phyloP scores from a whole-genome alignment of 30 jellyfish, hydroid and myxozoan species.

The Rhopilema esculentum region DNA sequence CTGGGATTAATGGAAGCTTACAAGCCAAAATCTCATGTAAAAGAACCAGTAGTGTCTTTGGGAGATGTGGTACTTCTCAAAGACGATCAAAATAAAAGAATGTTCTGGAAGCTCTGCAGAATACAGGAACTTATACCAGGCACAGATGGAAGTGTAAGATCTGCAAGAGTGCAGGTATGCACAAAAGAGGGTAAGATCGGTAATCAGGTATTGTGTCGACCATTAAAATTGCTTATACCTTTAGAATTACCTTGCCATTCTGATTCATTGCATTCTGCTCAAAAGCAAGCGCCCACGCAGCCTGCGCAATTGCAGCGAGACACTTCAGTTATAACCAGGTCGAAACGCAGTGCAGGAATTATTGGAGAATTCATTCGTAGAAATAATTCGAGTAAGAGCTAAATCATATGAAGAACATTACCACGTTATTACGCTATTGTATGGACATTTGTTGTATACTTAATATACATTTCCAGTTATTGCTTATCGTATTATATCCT shows the following conservation, averaged over 20 bases:
- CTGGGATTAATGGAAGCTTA: conserved; percentile 60
- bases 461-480: not conserved
- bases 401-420: not conserved
- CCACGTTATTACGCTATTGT: too few relatives aligned
- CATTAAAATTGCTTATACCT: conserved; percentile 53
- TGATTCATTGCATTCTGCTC: conserved; percentile 2
- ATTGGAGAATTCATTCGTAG: conserved; percentile 56
- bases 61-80: conserved; percentile 71
- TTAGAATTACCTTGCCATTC: conserved; percentile 34
- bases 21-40: conserved; percentile 47
- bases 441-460: not conserved
- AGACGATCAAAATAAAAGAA: conserved; percentile 53
- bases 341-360: conserved; percentile 61
- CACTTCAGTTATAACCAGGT: conserved; percentile 14
- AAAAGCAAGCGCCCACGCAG: conserved; percentile 25
- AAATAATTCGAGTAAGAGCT: conserved; percentile 7
- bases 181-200: conserved; percentile 59
- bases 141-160: conserved; percentile 49
- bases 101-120: conserved; percentile 58
- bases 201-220: conserved; percentile 57
- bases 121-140: conserved; percentile 55
- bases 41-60: conserved; percentile 51
- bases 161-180: conserved; percentile 44
- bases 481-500: conserved; percentile 1
- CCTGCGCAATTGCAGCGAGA: conserved; percentile 45